Evolutionary conservation across 2,113 vertebrate genomes (phyloP), one percentile per base, ranked within the genome.

Genomic region (Garra rufa): DNA sequence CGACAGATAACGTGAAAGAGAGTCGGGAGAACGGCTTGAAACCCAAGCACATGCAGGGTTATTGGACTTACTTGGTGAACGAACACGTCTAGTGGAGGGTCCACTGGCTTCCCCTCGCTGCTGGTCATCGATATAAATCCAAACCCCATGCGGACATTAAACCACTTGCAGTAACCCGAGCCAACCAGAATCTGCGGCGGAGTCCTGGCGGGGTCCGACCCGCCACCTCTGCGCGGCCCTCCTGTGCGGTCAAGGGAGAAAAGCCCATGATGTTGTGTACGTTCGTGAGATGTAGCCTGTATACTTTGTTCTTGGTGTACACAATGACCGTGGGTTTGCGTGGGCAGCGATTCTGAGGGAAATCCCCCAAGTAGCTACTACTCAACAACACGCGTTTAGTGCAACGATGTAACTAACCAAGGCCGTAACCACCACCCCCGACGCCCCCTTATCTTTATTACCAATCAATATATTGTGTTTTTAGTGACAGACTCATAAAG

Each of bases 61-160:
- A 4, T 9, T 17, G 59, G 71, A 94, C 97, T 98, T 97, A 99
- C 98, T 99, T 99, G 98, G 96, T 99, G 98, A 91, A 99, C 98
- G 95, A 99, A 99, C 87, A 99, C 98, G 94, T 99, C 98, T 88
- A 97, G 94, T 41, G 98, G 96, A 78, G 96, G 94, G 84, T 99
- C 98, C 90, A 99, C 93, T 86, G 95, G 95, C 91, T 91, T 96
- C 90, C 97, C 98, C 85, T 97, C 97, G 89, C 97, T 97, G 93
- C 90, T 96, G 90, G 95, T 96, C 98, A 99, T 99, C 92, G 97
- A 98, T 94, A 99, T 99, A 95, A 99, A 99, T 92, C 98, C 98
- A 91, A 99, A 99, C 84, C 98, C 98, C 98, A 99, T 99, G 76
- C 98, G 96, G 90, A 99, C 97, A 92, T 99, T 99, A 94, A 99